Percentiles rank a stretch among this genome's conserved stretches.
Evolutionary conservation across 2,888 invertebrate species (phyloP).

Genomic region (Ellobium chinense): DNA sequence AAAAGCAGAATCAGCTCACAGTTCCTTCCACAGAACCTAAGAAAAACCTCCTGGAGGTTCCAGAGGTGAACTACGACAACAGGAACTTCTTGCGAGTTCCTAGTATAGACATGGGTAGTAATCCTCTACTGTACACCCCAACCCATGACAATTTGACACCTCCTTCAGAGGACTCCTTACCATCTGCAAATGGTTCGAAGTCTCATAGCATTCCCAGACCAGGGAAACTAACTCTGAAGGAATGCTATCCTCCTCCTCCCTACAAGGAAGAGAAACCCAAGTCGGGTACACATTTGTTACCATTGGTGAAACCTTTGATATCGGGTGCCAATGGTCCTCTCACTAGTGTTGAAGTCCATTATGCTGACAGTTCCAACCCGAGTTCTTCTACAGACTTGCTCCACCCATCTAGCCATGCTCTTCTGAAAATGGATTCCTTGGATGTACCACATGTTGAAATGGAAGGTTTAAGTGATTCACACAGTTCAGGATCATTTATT

Average conservation of each 20-base stretch:
- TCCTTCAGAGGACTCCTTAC: neutral
- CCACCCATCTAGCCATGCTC: neutral
- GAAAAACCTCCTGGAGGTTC: slow-evolving; percentile 23
- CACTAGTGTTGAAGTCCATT: slow-evolving; percentile 59
- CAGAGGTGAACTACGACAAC: neutral
- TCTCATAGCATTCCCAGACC: slow-evolving; percentile 55
- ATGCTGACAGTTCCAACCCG: slow-evolving; percentile 67
- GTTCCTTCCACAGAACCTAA: slow-evolving; percentile 27
- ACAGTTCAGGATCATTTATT: neutral
- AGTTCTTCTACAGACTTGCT: slow-evolving; percentile 62
- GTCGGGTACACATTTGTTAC: neutral
- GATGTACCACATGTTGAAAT: neutral
- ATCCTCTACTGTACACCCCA: slow-evolving; percentile 1
- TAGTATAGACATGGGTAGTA: slow-evolving; percentile 6
- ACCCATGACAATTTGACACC: neutral
- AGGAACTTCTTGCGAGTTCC: slow-evolving; percentile 29
- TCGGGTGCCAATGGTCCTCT: slow-evolving; percentile 51
- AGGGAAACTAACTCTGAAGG: slow-evolving; percentile 62
- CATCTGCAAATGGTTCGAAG: neutral
- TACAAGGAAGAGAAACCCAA: slow-evolving; percentile 16
- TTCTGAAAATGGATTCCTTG: neutral
- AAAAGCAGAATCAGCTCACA: slow-evolving; percentile 18
- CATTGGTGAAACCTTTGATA: slow-evolving; percentile 20
- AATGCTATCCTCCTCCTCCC: slow-evolving; percentile 57
- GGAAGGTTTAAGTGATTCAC: neutral